Conservation (phyloP, 2,888 invertebrate genomes). For the Arrhopalites spinosus region DNA sequence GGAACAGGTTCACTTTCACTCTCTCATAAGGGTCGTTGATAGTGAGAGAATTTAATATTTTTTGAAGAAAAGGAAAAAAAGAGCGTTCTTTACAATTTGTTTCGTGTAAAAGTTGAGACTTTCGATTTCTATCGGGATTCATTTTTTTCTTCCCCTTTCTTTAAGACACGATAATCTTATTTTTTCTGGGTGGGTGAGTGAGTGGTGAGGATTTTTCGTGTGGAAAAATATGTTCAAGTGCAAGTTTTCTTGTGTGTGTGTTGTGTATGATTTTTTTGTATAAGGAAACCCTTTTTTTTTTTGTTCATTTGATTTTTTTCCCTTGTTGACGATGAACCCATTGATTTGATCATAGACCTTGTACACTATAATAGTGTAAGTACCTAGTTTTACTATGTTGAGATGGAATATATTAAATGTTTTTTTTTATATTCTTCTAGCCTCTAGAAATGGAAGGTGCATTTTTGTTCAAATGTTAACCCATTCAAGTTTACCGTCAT, state of each 20-base stretch:
- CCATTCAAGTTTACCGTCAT: slow-evolving; percentile 2
- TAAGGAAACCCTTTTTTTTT: not conserved
- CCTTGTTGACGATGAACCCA: not conserved
- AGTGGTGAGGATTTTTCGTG: not conserved
- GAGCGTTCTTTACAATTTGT: slow-evolving; percentile 7
- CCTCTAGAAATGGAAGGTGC: slow-evolving; percentile 6
- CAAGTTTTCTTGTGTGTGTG: too few species aligned
- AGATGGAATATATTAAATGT: too few species aligned
- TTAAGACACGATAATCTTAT: not conserved
- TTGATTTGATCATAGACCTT: not conserved
- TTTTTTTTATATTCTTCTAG: too few species aligned
- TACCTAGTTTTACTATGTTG: too few species aligned
- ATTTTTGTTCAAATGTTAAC: not conserved
- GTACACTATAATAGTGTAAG: not conserved
- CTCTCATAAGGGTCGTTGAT: too few species aligned
- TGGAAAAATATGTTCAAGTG: slow-evolving; percentile 4
- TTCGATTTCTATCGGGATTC: not conserved
- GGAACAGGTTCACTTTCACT: too few species aligned
- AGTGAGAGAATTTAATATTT: not conserved
- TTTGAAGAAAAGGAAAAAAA: not conserved
- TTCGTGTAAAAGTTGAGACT: slow-evolving; percentile 11
- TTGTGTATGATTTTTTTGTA: too few species aligned
- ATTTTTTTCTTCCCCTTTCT: not conserved
- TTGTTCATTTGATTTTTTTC: not conserved
- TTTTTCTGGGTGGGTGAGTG: slow-evolving; percentile 13